Percentiles rank a stretch among this genome's conserved stretches.
phyloP scores from a whole-genome alignment of 2,797 vertebrate species.

The Sternarchorhynchus goeldii region DNA sequence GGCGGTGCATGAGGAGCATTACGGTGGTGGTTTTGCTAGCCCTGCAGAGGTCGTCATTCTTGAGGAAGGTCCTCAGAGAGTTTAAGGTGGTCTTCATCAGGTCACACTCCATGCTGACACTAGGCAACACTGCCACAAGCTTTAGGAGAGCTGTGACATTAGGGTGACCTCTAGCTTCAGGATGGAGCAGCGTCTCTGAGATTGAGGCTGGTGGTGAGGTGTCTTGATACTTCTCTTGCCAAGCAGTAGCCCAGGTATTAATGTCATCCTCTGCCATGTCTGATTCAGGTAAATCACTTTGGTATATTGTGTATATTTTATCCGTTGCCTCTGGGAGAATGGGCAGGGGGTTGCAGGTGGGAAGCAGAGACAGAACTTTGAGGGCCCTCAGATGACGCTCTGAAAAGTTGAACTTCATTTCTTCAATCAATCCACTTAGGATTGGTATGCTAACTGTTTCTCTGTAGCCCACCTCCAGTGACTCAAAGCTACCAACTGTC shows the following conservation, averaged over 20 bases:
- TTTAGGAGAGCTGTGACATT: constrained; percentile 87
- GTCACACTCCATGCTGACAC: constrained; percentile 91
- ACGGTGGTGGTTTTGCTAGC: constrained; percentile 81
- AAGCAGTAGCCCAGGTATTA: constrained; percentile 89
- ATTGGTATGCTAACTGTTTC: constrained; percentile 86
- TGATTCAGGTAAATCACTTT: constrained; percentile 86
- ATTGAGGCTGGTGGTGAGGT: constrained; percentile 88
- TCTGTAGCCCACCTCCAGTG: constrained; percentile 88
- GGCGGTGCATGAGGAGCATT: constrained; percentile 86
- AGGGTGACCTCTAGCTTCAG: constrained; percentile 89
- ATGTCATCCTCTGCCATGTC: constrained; percentile 88
- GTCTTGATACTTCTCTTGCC: constrained; percentile 91
- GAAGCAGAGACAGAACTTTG: constrained; percentile 88
- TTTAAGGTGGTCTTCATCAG: constrained; percentile 87
- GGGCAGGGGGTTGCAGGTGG: constrained; percentile 85
- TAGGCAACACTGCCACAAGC: constrained; percentile 88
- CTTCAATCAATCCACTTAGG: constrained; percentile 84
- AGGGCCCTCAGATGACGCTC: constrained; percentile 89
- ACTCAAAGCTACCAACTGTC: constrained; percentile 79
- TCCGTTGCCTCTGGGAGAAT: constrained; percentile 81
- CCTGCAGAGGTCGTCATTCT: constrained; percentile 73
- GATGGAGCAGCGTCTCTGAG: constrained; percentile 87
- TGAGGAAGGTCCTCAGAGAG: constrained; percentile 84
- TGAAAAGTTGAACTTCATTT: constrained; percentile 92
- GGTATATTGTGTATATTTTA: constrained; percentile 85